Conservation (phyloP, 2,888 invertebrate genomes). For the Iselma pallidipennis region DNA sequence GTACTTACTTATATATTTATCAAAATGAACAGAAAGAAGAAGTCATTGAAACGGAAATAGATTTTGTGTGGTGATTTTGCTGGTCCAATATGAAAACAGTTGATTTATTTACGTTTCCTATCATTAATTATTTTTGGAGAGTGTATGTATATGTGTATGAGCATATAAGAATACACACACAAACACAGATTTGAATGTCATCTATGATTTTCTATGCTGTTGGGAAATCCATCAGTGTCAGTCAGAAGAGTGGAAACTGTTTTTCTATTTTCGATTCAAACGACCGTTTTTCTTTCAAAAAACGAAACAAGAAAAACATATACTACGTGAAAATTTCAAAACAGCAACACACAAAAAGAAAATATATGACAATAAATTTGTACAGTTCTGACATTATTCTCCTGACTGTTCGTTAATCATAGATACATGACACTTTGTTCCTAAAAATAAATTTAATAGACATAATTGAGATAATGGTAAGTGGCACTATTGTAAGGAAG, state of each 20-base stretch:
- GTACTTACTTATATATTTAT: not conserved
- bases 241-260: not conserved
- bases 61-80: not conserved
- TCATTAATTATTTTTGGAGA: conserved; percentile 17
- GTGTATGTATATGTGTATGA: not conserved
- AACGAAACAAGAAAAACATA: conserved; percentile 5
- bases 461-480: conserved; percentile 14
- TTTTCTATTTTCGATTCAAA: not conserved
- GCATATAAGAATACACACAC: conserved; percentile 17
- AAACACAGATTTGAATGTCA: conserved; percentile 9
- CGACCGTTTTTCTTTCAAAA: not conserved
- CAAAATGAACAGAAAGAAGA: not conserved
- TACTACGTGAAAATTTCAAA: not conserved
- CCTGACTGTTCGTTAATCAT: conserved; percentile 6
- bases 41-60: not conserved
- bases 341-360: conserved; percentile 14
- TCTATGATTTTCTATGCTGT: conserved; percentile 5
- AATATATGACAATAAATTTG: conserved; percentile 5
- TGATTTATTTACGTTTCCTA: conserved; percentile 24
- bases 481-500: conserved; percentile 13
- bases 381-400: conserved; percentile 5
- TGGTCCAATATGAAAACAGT: conserved; percentile 22
- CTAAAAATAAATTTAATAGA: conserved; percentile 19
- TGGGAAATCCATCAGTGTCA: conserved; percentile 25
- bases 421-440: conserved; percentile 24